These are phyloP conservation scores for Chlorops oryzae DNA, from an alignment of 1,140 invertebrate species.

Conservation along the genomic window DNA sequence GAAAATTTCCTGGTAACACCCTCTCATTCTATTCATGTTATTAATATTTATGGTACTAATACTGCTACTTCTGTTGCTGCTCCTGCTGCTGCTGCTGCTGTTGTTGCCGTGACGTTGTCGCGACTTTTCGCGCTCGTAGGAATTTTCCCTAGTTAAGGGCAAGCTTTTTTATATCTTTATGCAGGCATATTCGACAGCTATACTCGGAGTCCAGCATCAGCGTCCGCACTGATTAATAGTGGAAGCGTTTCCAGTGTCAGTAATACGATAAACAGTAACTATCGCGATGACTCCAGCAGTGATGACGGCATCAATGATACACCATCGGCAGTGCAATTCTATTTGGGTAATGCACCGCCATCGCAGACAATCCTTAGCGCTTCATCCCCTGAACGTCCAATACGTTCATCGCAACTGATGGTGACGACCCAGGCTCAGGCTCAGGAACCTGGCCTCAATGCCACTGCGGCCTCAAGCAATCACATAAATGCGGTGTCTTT, in stretches of 20 bases:
- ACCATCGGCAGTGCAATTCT: slow-evolving; percentile 21
- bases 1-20: not conserved
- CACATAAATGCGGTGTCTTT: no score
- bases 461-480: no score
- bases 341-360: slow-evolving; percentile 15
- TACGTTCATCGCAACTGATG: no score
- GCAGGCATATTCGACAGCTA: slow-evolving; percentile 22
- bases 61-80: not conserved
- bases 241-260: not conserved
- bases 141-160: no score
- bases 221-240: not conserved
- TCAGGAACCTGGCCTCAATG: no score
- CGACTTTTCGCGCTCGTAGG: no score
- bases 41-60: not conserved
- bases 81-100: slow-evolving; percentile 9
- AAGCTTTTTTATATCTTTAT: slow-evolving; percentile 23
- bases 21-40: not conserved
- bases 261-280: not conserved
- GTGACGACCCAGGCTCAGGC: no score
- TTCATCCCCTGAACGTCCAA: no score
- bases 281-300: slow-evolving; percentile 19
- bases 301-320: slow-evolving; percentile 18
- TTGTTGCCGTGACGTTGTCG: no score
- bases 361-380: no score
- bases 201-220: slow-evolving; percentile 14